Conservation (phyloP, 2,888 invertebrate species). For the Gasteruption jaculator region DNA sequence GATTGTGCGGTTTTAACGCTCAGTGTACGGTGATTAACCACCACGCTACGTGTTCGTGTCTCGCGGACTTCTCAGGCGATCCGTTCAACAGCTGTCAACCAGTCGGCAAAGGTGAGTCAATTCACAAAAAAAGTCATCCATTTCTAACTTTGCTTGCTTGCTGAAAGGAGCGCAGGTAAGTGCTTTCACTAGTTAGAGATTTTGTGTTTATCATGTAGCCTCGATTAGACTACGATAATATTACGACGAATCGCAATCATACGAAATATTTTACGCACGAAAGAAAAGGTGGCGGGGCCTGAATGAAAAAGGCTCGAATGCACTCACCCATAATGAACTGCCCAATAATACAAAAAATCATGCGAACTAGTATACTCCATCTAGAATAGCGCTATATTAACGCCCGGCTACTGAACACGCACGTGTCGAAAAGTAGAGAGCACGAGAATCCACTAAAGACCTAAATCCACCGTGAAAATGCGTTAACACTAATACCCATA, state of each 20-base stretch:
- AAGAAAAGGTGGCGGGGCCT: slow-evolving; percentile 32
- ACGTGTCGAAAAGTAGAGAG: too few relatives aligned
- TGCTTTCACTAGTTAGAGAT: slow-evolving; percentile 28
- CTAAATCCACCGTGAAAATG: too few relatives aligned
- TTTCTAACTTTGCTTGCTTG: slow-evolving; percentile 22
- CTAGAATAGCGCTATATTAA: too few relatives aligned
- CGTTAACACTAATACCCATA: too few relatives aligned
- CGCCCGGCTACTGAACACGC: too few relatives aligned
- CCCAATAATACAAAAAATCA: too few relatives aligned
- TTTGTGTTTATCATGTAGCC: slow-evolving; percentile 15
- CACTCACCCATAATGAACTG: slow-evolving; percentile 20
- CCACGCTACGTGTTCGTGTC: slow-evolving; percentile 58
- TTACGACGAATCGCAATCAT: slow-evolving; percentile 9
- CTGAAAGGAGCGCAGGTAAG: slow-evolving; percentile 32
- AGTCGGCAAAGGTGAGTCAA: slow-evolving; percentile 41
- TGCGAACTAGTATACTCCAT: too few relatives aligned
- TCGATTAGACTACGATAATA: slow-evolving; percentile 10
- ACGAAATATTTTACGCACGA: slow-evolving; percentile 13
- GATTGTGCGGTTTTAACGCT: slow-evolving; percentile 57
- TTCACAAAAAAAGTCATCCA: too few relatives aligned
- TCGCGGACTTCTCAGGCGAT: slow-evolving; percentile 55
- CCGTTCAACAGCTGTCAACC: slow-evolving; percentile 54
- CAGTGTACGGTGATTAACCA: slow-evolving; percentile 59
- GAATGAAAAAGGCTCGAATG: slow-evolving; percentile 17
- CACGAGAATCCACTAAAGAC: too few relatives aligned